Base-by-base conservation (phyloP, 2,888 invertebrate genomes). In the Leucophora obtusa region DNA sequence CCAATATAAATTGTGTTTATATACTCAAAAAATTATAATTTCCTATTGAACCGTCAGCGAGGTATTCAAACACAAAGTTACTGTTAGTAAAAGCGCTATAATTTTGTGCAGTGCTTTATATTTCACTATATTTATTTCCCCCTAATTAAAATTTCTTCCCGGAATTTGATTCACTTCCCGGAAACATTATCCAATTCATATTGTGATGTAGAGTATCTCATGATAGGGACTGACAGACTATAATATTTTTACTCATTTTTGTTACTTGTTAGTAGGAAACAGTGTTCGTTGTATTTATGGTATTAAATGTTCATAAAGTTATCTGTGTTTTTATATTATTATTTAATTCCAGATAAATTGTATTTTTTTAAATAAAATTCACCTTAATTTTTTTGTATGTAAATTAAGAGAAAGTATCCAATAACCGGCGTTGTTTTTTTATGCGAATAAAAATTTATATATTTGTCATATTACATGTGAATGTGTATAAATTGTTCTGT, bases 351-450 rank as follows among this genome's bases (percentile, higher is more conserved):
- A 70, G 24, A 24, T 60, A 24, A 60, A 28, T 28, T 17, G 7
- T 33, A 38, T 18, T 53, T 21, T n/a, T 47, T 14, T n/a, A 35
- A 38, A 18, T 18, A 53, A 65, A 68, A 43, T 7, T 24, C 58
- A 18, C 1, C 14, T 47, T 7, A 15, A 10, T 1, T 33, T 59
- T 59, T 35, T 68, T 74, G 38, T 43, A 59, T 51, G 18, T 75
- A 33, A 18, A 62, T 54, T 68, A 28, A 56, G 50, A 62, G 15
- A 53, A 24, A 18, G 21, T 60, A 74, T 53, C 54, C 28, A 18
- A 9, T 68, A 54, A 70, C 43, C 47, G 18, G 62, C 63, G 65
- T 33, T 66, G 65, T 71, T 51, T 58, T 63, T 62, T 47, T 56
- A 43, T 60, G 17, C 59, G 18, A 70, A 77, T 56, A 58, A 65